A percentile compares a stretch with the other conserved stretches of the same genome.
Conservation (phyloP, 2,888 invertebrate species). For the Epsilonema sp. region DNA sequence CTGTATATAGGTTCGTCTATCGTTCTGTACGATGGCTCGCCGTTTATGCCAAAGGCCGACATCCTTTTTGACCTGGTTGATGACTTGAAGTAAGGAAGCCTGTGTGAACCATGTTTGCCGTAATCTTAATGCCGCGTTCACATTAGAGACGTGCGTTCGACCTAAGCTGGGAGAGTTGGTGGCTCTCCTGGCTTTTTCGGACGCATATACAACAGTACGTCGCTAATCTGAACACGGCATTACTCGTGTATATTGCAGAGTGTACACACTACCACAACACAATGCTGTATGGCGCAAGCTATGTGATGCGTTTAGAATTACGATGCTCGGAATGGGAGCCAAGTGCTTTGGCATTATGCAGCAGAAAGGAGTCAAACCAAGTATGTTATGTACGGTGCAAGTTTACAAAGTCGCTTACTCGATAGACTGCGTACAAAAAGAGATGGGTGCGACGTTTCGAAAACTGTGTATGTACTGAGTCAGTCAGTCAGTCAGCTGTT, state of each 20-base stretch:
- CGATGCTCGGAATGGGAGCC: slow-evolving; percentile 39
- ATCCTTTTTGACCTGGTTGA: slow-evolving; percentile 37
- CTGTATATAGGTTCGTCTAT: slow-evolving; percentile 25
- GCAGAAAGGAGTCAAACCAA: slow-evolving; percentile 31
- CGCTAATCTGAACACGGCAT: too few species aligned
- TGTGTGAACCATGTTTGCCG: too few species aligned
- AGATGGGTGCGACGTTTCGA: too few species aligned
- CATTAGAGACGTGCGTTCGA: too few species aligned
- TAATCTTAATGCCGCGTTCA: too few species aligned
- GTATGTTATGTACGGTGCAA: slow-evolving; percentile 12
- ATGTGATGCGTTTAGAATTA: slow-evolving; percentile 35
- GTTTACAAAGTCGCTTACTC: too few species aligned
- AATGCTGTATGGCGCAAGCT: too few species aligned
- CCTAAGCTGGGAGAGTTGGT: neutral
- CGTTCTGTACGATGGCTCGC: slow-evolving; percentile 41
- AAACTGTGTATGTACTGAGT: too few species aligned
- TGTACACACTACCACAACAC: too few species aligned
- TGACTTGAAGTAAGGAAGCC: slow-evolving; percentile 25
- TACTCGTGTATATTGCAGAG: too few species aligned
- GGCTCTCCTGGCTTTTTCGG: neutral
- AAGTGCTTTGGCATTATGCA: slow-evolving; percentile 38
- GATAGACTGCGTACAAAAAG: too few species aligned
- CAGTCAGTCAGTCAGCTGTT: too few species aligned
- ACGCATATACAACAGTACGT: neutral
- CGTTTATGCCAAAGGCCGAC: slow-evolving; percentile 34